Conservation (phyloP, 2,888 invertebrate genomes). For the Keiferia lycopersicella region DNA sequence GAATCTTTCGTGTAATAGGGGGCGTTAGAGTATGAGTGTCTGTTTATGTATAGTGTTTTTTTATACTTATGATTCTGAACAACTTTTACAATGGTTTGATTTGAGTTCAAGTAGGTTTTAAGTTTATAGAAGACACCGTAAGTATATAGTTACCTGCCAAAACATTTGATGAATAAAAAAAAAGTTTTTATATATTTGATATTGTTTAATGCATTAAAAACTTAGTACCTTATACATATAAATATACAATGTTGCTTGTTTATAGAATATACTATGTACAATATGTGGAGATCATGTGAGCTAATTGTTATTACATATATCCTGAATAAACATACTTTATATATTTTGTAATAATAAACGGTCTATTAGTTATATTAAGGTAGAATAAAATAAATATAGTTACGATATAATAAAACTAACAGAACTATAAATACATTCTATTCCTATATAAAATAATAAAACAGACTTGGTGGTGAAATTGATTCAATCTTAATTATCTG, state of each 20-base stretch:
- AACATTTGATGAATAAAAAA: not conserved
- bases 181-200: not conserved
- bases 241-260: not conserved
- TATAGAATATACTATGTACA: constrained; percentile 1
- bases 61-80: no score
- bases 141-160: no score
- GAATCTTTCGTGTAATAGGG: no score
- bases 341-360: not conserved
- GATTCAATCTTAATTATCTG: constrained; percentile 19
- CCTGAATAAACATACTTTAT: constrained; percentile 10
- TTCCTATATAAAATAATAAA: constrained; percentile 12
- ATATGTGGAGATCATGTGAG: constrained; percentile 18
- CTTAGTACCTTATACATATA: not conserved
- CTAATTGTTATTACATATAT: not conserved
- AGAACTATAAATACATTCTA: constrained; percentile 14
- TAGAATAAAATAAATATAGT: not conserved
- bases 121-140: no score
- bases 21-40: no score
- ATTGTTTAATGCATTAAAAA: not conserved
- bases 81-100: no score
- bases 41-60: no score
- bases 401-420: constrained; percentile 9
- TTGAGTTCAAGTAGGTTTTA: no score
- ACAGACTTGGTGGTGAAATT: constrained; percentile 32
- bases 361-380: not conserved